Evolutionary conservation across 2,113 vertebrate species (phyloP).

Genomic region (Sarotherodon lohbergeri): DNA sequence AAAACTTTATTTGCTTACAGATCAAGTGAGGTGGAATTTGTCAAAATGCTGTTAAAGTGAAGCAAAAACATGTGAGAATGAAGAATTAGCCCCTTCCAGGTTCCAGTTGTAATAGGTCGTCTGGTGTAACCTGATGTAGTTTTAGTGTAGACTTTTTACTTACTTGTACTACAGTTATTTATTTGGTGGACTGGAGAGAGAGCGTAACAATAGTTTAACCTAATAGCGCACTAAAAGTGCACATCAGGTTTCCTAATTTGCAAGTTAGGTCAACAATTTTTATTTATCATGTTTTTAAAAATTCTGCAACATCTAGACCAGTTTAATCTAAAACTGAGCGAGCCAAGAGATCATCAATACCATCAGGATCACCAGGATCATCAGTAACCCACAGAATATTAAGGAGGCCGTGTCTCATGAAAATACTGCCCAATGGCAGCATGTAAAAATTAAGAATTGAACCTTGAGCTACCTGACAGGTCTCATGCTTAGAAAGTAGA

Average conservation of each 20-base stretch:
- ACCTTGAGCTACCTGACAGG: background rate
- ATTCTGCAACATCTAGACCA: background rate
- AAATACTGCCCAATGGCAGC: background rate
- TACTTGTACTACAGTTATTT: background rate
- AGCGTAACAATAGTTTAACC: background rate
- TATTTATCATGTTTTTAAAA: background rate
- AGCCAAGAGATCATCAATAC: background rate
- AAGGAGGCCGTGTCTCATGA: background rate
- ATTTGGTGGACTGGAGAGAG: background rate
- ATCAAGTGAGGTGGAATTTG: background rate
- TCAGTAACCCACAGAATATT: rapidly evolving
- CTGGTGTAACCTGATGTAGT: background rate
- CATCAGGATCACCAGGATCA: background rate
- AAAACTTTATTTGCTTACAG: background rate
- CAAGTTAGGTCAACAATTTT: background rate
- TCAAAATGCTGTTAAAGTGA: background rate
- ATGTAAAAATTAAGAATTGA: background rate
- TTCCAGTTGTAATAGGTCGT: background rate
- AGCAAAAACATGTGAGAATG: background rate
- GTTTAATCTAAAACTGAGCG: background rate
- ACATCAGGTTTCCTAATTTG: background rate
- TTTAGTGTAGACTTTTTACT: background rate
- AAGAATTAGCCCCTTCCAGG: background rate
- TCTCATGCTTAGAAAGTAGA: background rate
- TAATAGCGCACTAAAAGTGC: rapidly evolving